phyloP scores from a whole-genome alignment of 2,888 invertebrate genomes.

The Pecten maximus region DNA sequence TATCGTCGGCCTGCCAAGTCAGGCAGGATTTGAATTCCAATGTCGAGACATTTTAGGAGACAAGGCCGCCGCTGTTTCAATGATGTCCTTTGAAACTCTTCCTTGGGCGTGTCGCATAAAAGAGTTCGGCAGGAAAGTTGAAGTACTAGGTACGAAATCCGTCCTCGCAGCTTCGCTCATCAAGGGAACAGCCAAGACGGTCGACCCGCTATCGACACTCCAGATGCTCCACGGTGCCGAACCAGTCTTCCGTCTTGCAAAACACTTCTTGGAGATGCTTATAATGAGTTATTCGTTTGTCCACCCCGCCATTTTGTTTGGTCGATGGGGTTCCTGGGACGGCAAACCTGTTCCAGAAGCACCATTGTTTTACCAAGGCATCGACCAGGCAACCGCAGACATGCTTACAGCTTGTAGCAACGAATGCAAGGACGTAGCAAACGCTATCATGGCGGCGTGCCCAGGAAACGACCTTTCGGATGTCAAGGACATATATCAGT shows the following conservation, averaged over 20 bases:
- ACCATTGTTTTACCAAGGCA: slow-evolving; percentile 71
- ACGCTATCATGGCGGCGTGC: slow-evolving; percentile 52
- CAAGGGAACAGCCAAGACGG: background rate
- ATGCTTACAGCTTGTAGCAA: slow-evolving; percentile 58
- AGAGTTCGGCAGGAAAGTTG: slow-evolving; percentile 63
- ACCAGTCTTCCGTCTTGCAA: slow-evolving; percentile 56
- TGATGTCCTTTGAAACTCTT: slow-evolving; percentile 63
- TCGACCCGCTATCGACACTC: slow-evolving; percentile 45
- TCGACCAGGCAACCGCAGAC: slow-evolving; percentile 58
- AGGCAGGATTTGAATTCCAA: slow-evolving; percentile 70
- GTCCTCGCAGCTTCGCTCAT: slow-evolving; percentile 59
- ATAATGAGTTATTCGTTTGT: slow-evolving; percentile 63
- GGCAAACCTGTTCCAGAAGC: slow-evolving; percentile 59
- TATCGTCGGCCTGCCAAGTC: slow-evolving; percentile 68
- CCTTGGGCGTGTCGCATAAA: slow-evolving; percentile 70
- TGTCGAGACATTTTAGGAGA: slow-evolving; percentile 57
- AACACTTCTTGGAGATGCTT: slow-evolving; percentile 63
- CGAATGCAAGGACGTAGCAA: slow-evolving; percentile 61
- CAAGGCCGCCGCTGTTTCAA: slow-evolving; percentile 49
- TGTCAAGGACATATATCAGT: slow-evolving; percentile 59
- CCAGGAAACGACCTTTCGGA: slow-evolving; percentile 56
- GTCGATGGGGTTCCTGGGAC: slow-evolving; percentile 69
- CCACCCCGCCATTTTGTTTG: slow-evolving; percentile 72
- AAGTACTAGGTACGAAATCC: slow-evolving; percentile 64
- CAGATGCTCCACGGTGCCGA: slow-evolving; percentile 60